phyloP scores from a whole-genome alignment of 2,888 invertebrate genomes.

The Pristionchus japonicus region DNA sequence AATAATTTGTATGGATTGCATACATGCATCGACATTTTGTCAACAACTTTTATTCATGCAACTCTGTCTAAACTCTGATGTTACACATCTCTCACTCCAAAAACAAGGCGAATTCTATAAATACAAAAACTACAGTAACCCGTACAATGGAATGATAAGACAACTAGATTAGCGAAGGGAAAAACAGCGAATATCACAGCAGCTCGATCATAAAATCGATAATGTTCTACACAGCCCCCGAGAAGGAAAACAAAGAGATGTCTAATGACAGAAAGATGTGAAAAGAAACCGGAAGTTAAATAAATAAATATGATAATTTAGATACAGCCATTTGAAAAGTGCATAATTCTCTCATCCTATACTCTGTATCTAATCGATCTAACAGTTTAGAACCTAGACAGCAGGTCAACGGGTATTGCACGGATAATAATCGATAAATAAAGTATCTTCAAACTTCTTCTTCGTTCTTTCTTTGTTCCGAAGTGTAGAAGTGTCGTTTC shows the following conservation, averaged over 20 bases:
- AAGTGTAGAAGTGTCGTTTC: constrained; percentile 72
- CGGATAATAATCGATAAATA: not conserved
- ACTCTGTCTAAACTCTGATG: constrained; percentile 18
- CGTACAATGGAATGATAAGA: not conserved
- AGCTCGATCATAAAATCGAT: not conserved
- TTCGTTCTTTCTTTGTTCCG: constrained; percentile 58
- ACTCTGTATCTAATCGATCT: constrained; percentile 7
- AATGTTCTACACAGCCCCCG: constrained; percentile 9
- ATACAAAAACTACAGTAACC: constrained; percentile 27
- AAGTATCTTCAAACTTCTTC: constrained; percentile 37
- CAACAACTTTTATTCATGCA: constrained; percentile 26
- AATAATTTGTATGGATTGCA: no score
- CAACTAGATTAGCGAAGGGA: not conserved
- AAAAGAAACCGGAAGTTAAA: constrained; percentile 25
- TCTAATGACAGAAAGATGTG: constrained; percentile 15
- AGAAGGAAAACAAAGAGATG: constrained; percentile 2
- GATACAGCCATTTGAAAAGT: not conserved
- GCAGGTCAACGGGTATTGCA: not conserved
- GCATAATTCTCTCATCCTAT: not conserved
- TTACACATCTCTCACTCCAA: not conserved
- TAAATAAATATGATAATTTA: not conserved
- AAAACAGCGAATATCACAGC: constrained; percentile 20
- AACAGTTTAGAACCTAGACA: not conserved
- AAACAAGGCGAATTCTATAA: not conserved
- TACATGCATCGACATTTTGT: not conserved